These are phyloP conservation scores for Chionis minor DNA, from an alignment of 2,113 vertebrate species.

Conservation along the genomic window DNA sequence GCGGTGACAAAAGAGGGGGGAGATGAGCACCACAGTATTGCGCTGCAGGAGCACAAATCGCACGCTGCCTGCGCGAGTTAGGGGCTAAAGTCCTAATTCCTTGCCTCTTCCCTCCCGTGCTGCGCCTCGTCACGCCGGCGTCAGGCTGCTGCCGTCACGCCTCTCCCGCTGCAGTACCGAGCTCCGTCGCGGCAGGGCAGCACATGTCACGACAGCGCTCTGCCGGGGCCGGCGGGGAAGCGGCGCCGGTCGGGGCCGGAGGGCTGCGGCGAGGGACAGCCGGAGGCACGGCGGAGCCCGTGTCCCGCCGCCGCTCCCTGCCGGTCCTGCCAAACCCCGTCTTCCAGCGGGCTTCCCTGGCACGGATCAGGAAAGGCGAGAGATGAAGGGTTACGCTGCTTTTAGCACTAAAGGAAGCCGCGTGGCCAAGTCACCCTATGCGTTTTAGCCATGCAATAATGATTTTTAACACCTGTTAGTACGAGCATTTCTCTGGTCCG, in stretches of 20 bases:
- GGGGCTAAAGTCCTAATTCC: neutral
- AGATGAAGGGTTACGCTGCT: neutral
- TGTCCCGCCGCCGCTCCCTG: accelerated
- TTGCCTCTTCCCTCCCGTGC: accelerated
- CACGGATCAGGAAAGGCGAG: neutral
- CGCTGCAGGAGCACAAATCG: too few relatives aligned
- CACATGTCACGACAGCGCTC: accelerated
- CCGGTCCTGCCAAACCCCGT: neutral
- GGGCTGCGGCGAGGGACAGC: too few relatives aligned
- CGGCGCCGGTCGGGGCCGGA: neutral
- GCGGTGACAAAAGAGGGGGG: accelerated
- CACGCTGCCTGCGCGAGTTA: accelerated
- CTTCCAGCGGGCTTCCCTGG: neutral
- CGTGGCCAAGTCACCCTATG: neutral
- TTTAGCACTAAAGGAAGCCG: neutral
- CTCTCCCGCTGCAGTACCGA: neutral
- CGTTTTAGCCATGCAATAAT: accelerated
- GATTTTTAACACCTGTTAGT: neutral
- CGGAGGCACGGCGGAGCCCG: accelerated
- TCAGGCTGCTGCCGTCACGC: accelerated
- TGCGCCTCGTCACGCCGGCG: neutral
- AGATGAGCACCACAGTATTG: neutral
- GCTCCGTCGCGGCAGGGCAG: neutral
- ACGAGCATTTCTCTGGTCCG: accelerated
- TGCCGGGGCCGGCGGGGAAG: too few relatives aligned